These are phyloP conservation scores for Lepeophtheirus salmonis DNA, from an alignment of 1,140 invertebrate genomes.

Conservation along the genomic window DNA sequence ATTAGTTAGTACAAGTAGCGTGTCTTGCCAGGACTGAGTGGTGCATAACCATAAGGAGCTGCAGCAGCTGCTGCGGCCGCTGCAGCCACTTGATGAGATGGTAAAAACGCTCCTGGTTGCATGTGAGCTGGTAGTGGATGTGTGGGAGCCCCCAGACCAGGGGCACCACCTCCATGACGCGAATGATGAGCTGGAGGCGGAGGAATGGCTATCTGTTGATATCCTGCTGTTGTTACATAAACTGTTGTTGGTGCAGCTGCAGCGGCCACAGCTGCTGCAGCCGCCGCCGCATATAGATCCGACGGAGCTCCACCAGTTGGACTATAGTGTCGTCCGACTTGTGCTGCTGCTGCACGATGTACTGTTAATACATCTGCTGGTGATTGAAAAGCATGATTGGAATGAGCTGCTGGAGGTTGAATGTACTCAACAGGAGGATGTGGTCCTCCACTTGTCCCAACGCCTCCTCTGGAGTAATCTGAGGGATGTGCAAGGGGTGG, in stretches of 20 bases:
- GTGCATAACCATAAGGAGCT: conserved; percentile 24
- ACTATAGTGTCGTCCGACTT: neutral
- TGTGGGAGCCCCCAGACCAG: conserved; percentile 21
- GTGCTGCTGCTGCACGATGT: neutral
- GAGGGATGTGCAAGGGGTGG: neutral
- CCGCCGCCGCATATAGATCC: conserved; percentile 7
- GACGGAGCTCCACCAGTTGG: neutral
- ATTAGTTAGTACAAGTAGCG: conserved; percentile 20
- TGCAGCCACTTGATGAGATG: conserved; percentile 21
- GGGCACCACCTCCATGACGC: conserved; percentile 24
- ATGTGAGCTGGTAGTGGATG: conserved; percentile 30
- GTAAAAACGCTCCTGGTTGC: conserved; percentile 27
- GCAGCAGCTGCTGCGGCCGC: conserved; percentile 24
- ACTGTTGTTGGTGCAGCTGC: conserved; percentile 9
- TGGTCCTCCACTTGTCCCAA: neutral
- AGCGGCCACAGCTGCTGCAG: conserved; percentile 3
- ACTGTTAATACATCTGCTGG: neutral
- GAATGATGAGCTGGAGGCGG: conserved; percentile 29
- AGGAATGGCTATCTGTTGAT: conserved; percentile 25
- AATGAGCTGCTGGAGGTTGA: conserved; percentile 16
- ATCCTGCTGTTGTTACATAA: conserved; percentile 18
- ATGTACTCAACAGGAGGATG: conserved; percentile 10
- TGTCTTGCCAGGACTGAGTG: conserved; percentile 20
- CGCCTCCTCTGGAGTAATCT: neutral
- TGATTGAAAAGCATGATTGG: neutral